Evolutionary conservation across 2,113 vertebrate genomes (phyloP).

Genomic region (Tupaia tana): DNA sequence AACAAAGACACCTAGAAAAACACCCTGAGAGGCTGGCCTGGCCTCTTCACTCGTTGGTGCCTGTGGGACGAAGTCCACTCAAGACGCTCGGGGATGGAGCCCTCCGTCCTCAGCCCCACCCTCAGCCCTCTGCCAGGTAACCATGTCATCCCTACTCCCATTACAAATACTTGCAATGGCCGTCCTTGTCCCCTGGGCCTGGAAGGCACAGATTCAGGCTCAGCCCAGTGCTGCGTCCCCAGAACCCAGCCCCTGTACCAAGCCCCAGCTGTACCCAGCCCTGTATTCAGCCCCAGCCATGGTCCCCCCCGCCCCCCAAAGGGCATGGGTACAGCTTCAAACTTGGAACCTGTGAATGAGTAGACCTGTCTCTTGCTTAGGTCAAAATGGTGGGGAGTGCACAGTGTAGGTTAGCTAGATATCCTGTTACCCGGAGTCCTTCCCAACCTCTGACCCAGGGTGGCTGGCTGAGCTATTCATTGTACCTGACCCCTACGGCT

Average conservation of each 20-base stretch:
- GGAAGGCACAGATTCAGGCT: not conserved
- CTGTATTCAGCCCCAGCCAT: no score
- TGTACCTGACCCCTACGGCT: not conserved
- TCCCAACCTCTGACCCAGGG: not conserved
- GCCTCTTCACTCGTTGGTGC: not conserved
- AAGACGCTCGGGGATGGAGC: not conserved
- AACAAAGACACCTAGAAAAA: no score
- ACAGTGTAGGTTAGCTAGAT: not conserved
- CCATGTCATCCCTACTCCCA: rapidly evolving
- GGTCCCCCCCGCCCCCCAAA: rapidly evolving
- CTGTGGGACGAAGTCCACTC: not conserved
- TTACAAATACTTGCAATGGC: no score
- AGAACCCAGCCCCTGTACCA: not conserved
- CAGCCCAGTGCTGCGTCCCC: not conserved
- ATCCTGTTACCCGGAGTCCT: not conserved
- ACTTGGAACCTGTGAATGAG: not conserved
- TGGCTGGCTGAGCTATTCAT: not conserved
- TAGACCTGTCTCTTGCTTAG: not conserved
- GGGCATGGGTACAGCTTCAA: not conserved
- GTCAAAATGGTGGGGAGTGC: not conserved
- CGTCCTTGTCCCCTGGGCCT: not conserved
- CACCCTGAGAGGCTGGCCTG: not conserved
- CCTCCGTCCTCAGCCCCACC: not conserved
- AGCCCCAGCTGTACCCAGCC: not conserved
- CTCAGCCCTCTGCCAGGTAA: not conserved